These are phyloP conservation scores for Plagiodera versicolora DNA, from an alignment of 2,888 invertebrate genomes.

Conservation along the genomic window DNA sequence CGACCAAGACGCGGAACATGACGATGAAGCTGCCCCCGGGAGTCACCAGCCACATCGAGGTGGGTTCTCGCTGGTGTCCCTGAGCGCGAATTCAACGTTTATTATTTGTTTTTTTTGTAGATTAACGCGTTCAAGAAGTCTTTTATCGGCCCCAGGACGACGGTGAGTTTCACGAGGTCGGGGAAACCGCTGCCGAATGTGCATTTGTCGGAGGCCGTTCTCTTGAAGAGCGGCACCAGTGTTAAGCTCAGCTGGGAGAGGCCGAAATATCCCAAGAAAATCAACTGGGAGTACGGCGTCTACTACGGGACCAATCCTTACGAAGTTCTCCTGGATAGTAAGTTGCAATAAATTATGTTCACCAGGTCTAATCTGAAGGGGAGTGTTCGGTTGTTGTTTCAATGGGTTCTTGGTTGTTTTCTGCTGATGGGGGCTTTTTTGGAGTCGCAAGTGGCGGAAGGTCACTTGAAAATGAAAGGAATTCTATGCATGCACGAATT, in stretches of 20 bases:
- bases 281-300: slow-evolving; percentile 68
- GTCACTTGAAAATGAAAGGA: no score
- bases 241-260: slow-evolving; percentile 70
- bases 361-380: no score
- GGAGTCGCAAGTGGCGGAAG: no score
- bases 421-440: no score
- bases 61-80: slow-evolving; percentile 30
- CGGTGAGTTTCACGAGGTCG: slow-evolving; percentile 47
- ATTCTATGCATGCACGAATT: no score
- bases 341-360: slow-evolving; percentile 41
- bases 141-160: slow-evolving; percentile 60
- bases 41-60: slow-evolving; percentile 62
- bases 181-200: slow-evolving; percentile 60
- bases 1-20: slow-evolving; percentile 50
- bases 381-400: no score
- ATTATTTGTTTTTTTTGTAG: slow-evolving; percentile 56
- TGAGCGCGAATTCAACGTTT: no score
- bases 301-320: slow-evolving; percentile 67
- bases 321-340: slow-evolving; percentile 65
- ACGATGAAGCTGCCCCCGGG: slow-evolving; percentile 51
- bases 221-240: slow-evolving; percentile 62
- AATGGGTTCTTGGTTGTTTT: no score
- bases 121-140: slow-evolving; percentile 65
- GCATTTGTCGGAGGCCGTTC: slow-evolving; percentile 55
- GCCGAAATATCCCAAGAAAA: slow-evolving; percentile 61